Base-by-base conservation (phyloP, 2,113 vertebrate species). In the Nanger granti region DNA sequence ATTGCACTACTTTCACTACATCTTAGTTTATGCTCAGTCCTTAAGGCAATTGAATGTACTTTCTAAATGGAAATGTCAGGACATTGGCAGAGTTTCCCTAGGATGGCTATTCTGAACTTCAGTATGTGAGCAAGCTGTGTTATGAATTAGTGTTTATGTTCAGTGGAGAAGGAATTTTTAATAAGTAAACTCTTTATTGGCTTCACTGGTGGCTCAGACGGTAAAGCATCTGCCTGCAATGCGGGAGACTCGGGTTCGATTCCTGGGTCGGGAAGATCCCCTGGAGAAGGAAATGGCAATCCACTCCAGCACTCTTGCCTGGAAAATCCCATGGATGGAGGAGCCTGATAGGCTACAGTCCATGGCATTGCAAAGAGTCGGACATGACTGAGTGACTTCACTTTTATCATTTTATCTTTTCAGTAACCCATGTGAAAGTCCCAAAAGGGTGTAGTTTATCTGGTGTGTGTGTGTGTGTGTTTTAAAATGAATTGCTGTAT, bases 21-120 rank as follows among this genome's bases (percentile, higher is more conserved):
- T 84, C 29, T 17, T 5, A 91, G 1, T 87, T 84, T 84, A 73
- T 82, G 47, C 54, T 88, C 41, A 26, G 73, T 57, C 28, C 87
- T 95, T 59, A 31, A 73, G 54, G 49, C 41, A 86, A 80, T 22
- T 88, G 55, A 84, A 73, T 96, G 44, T 84, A 62, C 37, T 94
- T 97, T 84, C 76, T 89, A 66, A 92, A 28, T 92, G 29, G 76
- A 94, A 92, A 92, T 76, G 83, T 84, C 55, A 47, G 76, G 52
- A 49, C 73, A 41, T 73, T 79, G 47, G 20, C 76, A 92, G 73
- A 73, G 55, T 64, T 96, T 92, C 89, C 34, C 54, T 64, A 22
- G 26, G 73, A 62, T 64, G 47, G 12, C 44, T 93, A 14, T 64
- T 95, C 28, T 91, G 54, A 91, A 87, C 55, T 73, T 85, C 29